A percentile compares a stretch with the other conserved stretches of the same genome.
Conservation (phyloP, 2,888 invertebrate species). For the Ischnus inquisitorius region DNA sequence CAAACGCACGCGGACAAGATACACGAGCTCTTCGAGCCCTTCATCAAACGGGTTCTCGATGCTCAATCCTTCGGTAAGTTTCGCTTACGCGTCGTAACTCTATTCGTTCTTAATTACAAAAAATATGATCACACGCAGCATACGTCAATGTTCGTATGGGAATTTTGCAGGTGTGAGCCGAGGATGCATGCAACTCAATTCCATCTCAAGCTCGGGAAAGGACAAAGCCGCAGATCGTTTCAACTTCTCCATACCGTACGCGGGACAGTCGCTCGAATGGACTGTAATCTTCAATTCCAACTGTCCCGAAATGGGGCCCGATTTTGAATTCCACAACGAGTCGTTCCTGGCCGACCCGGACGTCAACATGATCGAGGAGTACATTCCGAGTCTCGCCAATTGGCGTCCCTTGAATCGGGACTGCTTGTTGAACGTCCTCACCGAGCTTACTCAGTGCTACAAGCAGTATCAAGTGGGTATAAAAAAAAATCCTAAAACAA, state of each 20-base stretch:
- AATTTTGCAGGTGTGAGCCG: slow-evolving; percentile 71
- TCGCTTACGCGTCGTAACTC: background rate
- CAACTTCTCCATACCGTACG: slow-evolving; percentile 90
- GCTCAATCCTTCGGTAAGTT: slow-evolving; percentile 60
- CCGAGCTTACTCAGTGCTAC: slow-evolving; percentile 88
- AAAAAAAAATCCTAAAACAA: too few species aligned
- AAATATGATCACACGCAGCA: background rate
- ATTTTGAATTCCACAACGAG: slow-evolving; percentile 91
- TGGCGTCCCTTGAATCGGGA: slow-evolving; percentile 89
- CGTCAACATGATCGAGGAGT: slow-evolving; percentile 86
- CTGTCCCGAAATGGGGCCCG: slow-evolving; percentile 90
- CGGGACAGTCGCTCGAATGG: slow-evolving; percentile 89
- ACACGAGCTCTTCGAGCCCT: slow-evolving; percentile 53
- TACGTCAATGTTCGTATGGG: too few species aligned
- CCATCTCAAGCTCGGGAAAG: slow-evolving; percentile 79
- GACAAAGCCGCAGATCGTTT: slow-evolving; percentile 86
- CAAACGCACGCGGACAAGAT: slow-evolving; percentile 24
- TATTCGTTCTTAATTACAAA: slow-evolving; percentile 18
- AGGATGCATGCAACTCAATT: slow-evolving; percentile 70
- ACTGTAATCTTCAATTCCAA: slow-evolving; percentile 90
- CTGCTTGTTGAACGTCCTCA: slow-evolving; percentile 88
- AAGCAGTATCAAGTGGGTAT: slow-evolving; percentile 88
- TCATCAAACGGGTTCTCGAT: slow-evolving; percentile 55
- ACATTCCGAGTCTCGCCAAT: slow-evolving; percentile 88
- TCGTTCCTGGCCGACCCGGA: slow-evolving; percentile 88